Percentiles rank a stretch among this genome's conserved stretches.
These are phyloP conservation scores for Cynodonichthys magdalenae DNA, from an alignment of 2,797 vertebrate genomes.

Conservation along the genomic window DNA sequence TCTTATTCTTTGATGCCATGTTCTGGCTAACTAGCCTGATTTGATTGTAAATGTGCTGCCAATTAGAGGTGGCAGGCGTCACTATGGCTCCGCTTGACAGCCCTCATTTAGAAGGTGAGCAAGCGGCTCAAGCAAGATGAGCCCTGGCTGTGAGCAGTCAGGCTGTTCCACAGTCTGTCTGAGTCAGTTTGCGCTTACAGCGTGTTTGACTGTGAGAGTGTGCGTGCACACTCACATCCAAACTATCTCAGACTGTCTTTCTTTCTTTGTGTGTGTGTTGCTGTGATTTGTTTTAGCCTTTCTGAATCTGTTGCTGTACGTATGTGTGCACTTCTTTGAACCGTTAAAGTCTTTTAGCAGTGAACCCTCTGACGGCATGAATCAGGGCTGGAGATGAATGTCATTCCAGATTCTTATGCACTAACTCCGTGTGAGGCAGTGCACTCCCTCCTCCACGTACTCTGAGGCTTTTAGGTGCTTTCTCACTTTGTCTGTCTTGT, in stretches of 20 bases:
- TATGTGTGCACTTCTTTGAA: not conserved
- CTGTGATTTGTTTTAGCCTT: constrained; percentile 25
- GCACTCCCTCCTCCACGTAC: constrained; percentile 3
- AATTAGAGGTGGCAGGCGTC: constrained; percentile 84
- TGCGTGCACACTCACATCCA: constrained; percentile 27
- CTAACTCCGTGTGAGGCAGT: constrained; percentile 9
- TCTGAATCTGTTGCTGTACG: constrained; percentile 16
- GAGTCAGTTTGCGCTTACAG: constrained; percentile 45
- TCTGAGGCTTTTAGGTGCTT: constrained; percentile 32
- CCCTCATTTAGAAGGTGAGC: constrained; percentile 73
- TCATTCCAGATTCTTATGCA: constrained; percentile 18
- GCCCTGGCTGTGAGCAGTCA: constrained; percentile 60
- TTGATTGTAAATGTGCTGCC: constrained; percentile 90
- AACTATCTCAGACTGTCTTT: constrained; percentile 36
- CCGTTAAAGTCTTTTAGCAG: constrained; percentile 4
- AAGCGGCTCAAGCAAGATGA: constrained; percentile 53
- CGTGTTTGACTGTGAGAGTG: constrained; percentile 8
- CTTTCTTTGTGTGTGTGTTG: constrained; percentile 9
- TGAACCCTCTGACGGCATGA: constrained; percentile 8
- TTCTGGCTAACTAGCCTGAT: constrained; percentile 87
- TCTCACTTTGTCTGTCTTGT: constrained; percentile 13
- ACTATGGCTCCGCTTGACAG: constrained; percentile 69
- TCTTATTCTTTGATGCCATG: constrained; percentile 84
- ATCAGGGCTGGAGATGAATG: constrained; percentile 11
- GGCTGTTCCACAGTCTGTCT: constrained; percentile 62